phyloP scores from a whole-genome alignment of 1,140 invertebrate species.

The Elysia chlorotica region DNA sequence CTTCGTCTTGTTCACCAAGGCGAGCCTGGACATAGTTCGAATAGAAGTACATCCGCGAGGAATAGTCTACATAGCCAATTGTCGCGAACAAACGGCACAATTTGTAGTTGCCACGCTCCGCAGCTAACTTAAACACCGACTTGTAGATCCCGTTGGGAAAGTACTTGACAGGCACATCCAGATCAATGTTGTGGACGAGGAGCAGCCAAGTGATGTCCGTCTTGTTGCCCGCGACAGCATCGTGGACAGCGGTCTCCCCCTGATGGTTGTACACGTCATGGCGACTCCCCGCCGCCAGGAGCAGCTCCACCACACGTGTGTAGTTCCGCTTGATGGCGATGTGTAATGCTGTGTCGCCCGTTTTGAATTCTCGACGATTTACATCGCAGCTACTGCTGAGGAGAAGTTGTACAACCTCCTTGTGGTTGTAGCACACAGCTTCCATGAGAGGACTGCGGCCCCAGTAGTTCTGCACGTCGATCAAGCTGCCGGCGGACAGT shows the following conservation, averaged over 20 bases:
- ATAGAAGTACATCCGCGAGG: slow-evolving; percentile 47
- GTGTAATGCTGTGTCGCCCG: slow-evolving; percentile 63
- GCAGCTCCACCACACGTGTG: slow-evolving; percentile 65
- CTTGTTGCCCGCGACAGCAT: slow-evolving; percentile 57
- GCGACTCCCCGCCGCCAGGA: slow-evolving; percentile 63
- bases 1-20: slow-evolving; percentile 44
- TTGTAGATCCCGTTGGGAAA: slow-evolving; percentile 56
- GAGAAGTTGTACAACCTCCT: slow-evolving; percentile 52
- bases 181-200: slow-evolving; percentile 57
- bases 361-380: slow-evolving; percentile 59
- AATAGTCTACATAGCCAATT: slow-evolving; percentile 54
- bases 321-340: slow-evolving; percentile 65
- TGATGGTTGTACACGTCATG: slow-evolving; percentile 61
- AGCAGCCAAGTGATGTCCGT: slow-evolving; percentile 55
- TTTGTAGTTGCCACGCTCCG: slow-evolving; percentile 58
- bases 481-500: slow-evolving; percentile 50
- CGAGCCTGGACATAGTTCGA: slow-evolving; percentile 47
- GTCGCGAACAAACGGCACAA: slow-evolving; percentile 53
- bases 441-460: slow-evolving; percentile 61
- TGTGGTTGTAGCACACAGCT: slow-evolving; percentile 61
- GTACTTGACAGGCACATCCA: slow-evolving; percentile 59
- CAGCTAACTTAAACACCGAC: slow-evolving; percentile 56
- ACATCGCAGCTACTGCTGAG: slow-evolving; percentile 55
- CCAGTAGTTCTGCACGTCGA: slow-evolving; percentile 62
- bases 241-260: slow-evolving; percentile 58